Base-by-base conservation (phyloP, 2,797 vertebrate species). In the Momotus momota region DNA sequence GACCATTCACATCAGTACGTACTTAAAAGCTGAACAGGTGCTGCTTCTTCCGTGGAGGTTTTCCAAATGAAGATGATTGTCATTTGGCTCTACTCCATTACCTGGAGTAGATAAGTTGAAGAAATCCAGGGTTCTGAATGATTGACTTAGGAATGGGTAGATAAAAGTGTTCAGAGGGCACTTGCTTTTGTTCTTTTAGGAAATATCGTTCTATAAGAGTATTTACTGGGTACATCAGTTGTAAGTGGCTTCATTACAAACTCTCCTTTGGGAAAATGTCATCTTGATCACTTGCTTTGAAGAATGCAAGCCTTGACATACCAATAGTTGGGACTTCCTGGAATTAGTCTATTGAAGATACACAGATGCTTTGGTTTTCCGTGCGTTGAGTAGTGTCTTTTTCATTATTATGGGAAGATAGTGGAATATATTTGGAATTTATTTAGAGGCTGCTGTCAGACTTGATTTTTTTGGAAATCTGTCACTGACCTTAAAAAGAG, bases 51-150 rank as follows among this genome's bases (percentile, higher is more conserved):
- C 31, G 3, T 11, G 49, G 91, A 64, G 25, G 5, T 23, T 26
- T 78, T 67, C 40, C 51, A 46, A 21, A 38, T 49, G 27, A 26
- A 33, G 8, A 21, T 54, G 5, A 26, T 58, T 66, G 17, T 57
- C 26, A 10, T 58, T 48, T 45, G 64, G 19, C 23, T 64, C 31
- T 12, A 2, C 10, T n/a, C 3, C 0, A 0, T 46, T 70, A 9
- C 21, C 69, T 81, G 60, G 55, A 70, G 48, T 31, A 20, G 48
- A 27, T 64, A 64, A 70, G n/a, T 10, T 72, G 45, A 90, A 48
- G 35, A 70, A 72, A 43, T 74, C 10, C 27, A 43, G 29, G 27
- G 38, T 88, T 86, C 29, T 43, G 51, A 10, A 21, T n/a, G 45
- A 25, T 0, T 33, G 5, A n/a, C 45, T 14, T 26, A 15, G 38